Percentiles rank a stretch among this genome's conserved stretches.
Evolutionary conservation across 2,888 invertebrate genomes (phyloP).

Genomic region (Luperina testacea): DNA sequence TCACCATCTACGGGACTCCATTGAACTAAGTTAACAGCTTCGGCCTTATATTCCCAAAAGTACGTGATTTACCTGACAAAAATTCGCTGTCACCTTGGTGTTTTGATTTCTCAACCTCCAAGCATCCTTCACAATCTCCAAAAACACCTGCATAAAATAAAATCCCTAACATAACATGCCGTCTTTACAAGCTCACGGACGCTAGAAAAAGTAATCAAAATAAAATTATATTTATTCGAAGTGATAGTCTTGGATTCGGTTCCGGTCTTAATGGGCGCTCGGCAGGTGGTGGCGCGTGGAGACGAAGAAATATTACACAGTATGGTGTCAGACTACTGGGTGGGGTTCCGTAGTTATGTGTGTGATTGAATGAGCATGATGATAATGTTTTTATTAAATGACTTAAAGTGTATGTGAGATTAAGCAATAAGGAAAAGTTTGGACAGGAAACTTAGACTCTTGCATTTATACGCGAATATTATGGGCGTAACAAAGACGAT

Average conservation of each 20-base stretch:
- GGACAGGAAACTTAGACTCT: background rate
- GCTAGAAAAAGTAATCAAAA: constrained; percentile 81
- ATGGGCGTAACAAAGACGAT: too few species aligned
- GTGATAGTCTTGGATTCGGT: constrained; percentile 81
- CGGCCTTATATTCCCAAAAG: too few species aligned
- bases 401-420: background rate
- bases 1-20: background rate
- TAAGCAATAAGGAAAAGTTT: background rate
- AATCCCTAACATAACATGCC: constrained; percentile 49
- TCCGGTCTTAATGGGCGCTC: constrained; percentile 82
- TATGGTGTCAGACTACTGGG: constrained; percentile 43
- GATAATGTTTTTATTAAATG: constrained; percentile 15
- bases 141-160: constrained; percentile 49
- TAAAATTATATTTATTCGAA: constrained; percentile 84
- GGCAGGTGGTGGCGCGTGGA: constrained; percentile 81
- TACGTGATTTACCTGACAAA: background rate
- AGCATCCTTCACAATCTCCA: constrained; percentile 27
- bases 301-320: constrained; percentile 62
- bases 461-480: background rate
- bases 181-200: constrained; percentile 70
- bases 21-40: background rate
- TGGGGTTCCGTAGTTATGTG: constrained; percentile 60
- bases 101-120: constrained; percentile 9
- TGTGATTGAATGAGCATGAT: constrained; percentile 31
- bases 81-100: background rate